Conservation (phyloP, 92 coral and sea anemone species). For the Epizoanthus stellaris region DNA sequence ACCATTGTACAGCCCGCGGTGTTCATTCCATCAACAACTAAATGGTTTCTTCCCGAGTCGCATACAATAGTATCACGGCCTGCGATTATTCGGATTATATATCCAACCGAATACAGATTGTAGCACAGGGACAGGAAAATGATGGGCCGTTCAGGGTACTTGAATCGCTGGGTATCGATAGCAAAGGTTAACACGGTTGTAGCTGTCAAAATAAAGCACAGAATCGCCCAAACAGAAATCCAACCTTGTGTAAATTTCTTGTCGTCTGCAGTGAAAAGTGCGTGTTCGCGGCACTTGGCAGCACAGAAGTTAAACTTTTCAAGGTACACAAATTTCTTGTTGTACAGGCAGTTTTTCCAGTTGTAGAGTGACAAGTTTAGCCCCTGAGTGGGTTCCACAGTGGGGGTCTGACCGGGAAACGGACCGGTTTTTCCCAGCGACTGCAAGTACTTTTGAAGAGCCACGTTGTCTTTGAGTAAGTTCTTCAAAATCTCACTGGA, state of each 20-base stretch:
- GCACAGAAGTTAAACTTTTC: slow-evolving; percentile 76
- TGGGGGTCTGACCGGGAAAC: slow-evolving; percentile 28
- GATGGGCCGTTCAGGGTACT: slow-evolving; percentile 98
- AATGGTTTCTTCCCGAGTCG: slow-evolving; percentile 71
- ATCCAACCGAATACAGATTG: slow-evolving; percentile 90
- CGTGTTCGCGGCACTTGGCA: slow-evolving; percentile 81
- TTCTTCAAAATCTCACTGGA: slow-evolving; percentile 68
- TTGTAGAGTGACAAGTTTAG: slow-evolving; percentile 30
- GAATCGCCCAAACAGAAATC: slow-evolving; percentile 93
- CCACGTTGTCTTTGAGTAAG: slow-evolving; percentile 50
- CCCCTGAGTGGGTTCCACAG: slow-evolving; percentile 37
- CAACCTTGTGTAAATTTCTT: slow-evolving; percentile 85
- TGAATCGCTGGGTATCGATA: slow-evolving; percentile 91
- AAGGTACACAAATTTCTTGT: slow-evolving; percentile 68
- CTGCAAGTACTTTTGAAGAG: slow-evolving; percentile 68
- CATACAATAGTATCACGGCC: slow-evolving; percentile 85
- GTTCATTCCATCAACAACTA: slow-evolving; percentile 89
- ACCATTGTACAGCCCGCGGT: slow-evolving; percentile 98
- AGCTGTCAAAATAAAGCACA: slow-evolving; percentile 92
- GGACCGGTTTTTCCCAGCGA: slow-evolving; percentile 49
- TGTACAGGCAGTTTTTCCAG: slow-evolving; percentile 73
- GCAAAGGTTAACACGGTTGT: slow-evolving; percentile 92
- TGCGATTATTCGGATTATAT: slow-evolving; percentile 79
- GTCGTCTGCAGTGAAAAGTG: slow-evolving; percentile 76
- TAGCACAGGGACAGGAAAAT: slow-evolving; percentile 94